These are phyloP conservation scores for Geopemphigus sp. DNA, from an alignment of 1,140 invertebrate species.

Conservation along the genomic window DNA sequence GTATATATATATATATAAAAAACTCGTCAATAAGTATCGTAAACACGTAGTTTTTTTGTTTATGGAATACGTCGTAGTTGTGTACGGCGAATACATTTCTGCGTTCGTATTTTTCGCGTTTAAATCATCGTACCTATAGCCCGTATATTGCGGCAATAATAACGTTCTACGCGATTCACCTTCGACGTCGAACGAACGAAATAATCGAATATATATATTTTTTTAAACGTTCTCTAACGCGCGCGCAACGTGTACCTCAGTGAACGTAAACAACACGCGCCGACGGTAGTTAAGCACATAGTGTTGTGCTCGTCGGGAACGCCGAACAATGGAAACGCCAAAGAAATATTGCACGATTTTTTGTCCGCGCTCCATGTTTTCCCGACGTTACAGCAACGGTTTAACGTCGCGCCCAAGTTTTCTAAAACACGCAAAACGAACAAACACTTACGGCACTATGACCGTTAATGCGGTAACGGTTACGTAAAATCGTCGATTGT, in stretches of 20 bases:
- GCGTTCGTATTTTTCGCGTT: too few species aligned
- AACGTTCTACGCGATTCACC: too few species aligned
- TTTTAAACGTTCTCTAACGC: too few species aligned
- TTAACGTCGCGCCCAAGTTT: constrained; percentile 10
- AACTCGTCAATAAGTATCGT: too few species aligned
- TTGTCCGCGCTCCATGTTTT: constrained; percentile 11
- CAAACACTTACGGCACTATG: not conserved
- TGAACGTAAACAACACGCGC: constrained; percentile 28
- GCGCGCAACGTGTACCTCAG: not conserved
- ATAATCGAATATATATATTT: too few species aligned
- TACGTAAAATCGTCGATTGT: not conserved
- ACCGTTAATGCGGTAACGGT: not conserved
- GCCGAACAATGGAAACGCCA: not conserved
- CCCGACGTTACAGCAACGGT: constrained; percentile 17
- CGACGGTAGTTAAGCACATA: constrained; percentile 16
- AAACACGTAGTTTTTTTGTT: too few species aligned
- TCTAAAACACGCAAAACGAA: not conserved
- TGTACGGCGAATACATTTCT: too few species aligned
- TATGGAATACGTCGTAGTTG: too few species aligned
- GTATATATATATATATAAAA: too few species aligned
- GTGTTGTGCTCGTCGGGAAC: not conserved
- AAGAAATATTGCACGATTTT: constrained; percentile 23
- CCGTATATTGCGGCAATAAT: too few species aligned
- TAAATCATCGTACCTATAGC: too few species aligned
- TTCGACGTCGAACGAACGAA: too few species aligned